Evolutionary conservation across 53 echinoderm and acorn worm genomes (phyloP).

Genomic region (Zoroaster sp.): DNA sequence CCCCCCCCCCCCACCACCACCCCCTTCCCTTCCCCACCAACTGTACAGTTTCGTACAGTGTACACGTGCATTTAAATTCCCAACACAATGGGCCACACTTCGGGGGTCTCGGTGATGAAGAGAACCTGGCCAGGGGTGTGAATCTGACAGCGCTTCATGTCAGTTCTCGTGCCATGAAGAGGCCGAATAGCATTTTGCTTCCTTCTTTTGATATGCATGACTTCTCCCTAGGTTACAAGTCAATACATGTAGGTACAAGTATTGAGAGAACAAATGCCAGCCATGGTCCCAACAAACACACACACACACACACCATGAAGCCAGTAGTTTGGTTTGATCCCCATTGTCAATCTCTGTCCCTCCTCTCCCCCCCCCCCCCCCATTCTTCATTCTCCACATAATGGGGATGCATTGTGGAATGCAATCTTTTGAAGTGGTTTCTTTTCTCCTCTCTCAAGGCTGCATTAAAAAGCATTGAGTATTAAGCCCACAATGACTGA

Average conservation of each 20-base stretch:
- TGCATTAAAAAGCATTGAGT: background rate
- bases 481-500: background rate
- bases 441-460: slow-evolving; percentile 3
- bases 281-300: no score
- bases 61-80: no score
- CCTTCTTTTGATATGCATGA: slow-evolving; percentile 21
- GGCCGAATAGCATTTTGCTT: no score
- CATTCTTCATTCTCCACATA: background rate
- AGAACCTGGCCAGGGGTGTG: no score
- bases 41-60: no score
- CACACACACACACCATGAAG: background rate
- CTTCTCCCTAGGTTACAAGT: background rate
- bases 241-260: background rate
- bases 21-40: no score
- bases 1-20: no score
- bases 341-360: slow-evolving; percentile 17
- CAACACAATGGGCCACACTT: no score
- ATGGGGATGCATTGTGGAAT: slow-evolving; percentile 5
- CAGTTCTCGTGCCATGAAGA: background rate
- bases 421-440: slow-evolving; percentile 36
- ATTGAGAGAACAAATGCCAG: background rate
- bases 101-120: no score
- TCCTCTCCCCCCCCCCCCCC: background rate
- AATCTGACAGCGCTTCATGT: background rate
- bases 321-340: background rate